Conservation (phyloP, 2,888 invertebrate genomes). For the Margaritifera margaritifera region DNA sequence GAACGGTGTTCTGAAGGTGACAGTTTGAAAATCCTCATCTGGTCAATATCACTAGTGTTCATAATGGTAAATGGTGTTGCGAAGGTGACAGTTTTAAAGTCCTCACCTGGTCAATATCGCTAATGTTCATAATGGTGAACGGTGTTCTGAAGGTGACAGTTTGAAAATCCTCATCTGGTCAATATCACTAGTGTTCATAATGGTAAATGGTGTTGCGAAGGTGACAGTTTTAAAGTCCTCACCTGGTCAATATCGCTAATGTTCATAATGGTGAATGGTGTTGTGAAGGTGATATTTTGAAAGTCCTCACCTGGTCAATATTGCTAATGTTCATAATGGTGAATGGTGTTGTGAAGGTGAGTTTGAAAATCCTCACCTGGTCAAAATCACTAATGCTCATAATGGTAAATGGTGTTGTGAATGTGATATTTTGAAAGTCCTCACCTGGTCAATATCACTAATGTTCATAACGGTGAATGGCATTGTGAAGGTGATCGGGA, state of each 20-base stretch:
- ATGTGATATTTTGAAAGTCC: conserved; percentile 49
- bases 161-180: conserved; percentile 64
- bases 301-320: conserved; percentile 49
- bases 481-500: conserved; percentile 53
- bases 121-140: conserved; percentile 35
- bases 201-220: conserved; percentile 70
- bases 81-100: conserved; percentile 57
- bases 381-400: conserved; percentile 74
- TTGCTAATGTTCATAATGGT: conserved; percentile 46
- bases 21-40: no score
- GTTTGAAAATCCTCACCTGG: conserved; percentile 53
- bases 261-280: conserved; percentile 71
- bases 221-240: conserved; percentile 47
- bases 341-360: conserved; percentile 45
- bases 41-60: conserved; percentile 73
- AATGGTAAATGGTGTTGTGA: conserved; percentile 71
- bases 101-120: conserved; percentile 20
- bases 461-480: conserved; percentile 38
- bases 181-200: conserved; percentile 73
- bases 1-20: conserved; percentile 42
- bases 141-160: conserved; percentile 48
- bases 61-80: conserved; percentile 67
- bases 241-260: conserved; percentile 73
- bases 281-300: conserved; percentile 62
- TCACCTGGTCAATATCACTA: conserved; percentile 58